Conservation (phyloP, 1,140 invertebrate genomes). For the Lasioglossum albipes region DNA sequence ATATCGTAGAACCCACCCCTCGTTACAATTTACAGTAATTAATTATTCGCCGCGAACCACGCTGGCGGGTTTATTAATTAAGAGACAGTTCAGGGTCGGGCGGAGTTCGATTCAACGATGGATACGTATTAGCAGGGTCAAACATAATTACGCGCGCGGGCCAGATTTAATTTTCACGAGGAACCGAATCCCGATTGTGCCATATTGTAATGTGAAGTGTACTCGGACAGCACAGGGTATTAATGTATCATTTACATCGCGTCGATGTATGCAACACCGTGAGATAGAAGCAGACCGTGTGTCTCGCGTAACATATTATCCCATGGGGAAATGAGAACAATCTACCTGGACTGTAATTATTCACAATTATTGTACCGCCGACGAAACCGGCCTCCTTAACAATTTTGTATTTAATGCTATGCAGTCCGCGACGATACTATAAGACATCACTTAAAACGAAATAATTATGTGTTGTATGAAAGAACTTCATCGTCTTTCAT, state of each 20-base stretch:
- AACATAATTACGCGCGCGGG: conserved; percentile 44
- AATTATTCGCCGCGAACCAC: background rate
- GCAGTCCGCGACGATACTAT: too few relatives aligned
- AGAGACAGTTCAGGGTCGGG: background rate
- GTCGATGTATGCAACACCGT: conserved; percentile 8
- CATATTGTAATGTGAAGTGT: background rate
- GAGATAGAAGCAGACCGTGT: background rate
- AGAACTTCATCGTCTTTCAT: too few relatives aligned
- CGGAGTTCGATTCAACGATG: background rate
- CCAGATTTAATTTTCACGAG: conserved; percentile 36
- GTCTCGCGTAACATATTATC: too few relatives aligned
- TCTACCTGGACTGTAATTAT: background rate
- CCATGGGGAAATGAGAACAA: background rate
- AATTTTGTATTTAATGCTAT: too few relatives aligned
- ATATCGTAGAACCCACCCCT: background rate
- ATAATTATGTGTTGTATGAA: too few relatives aligned
- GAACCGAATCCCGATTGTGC: conserved; percentile 15
- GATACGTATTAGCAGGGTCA: conserved; percentile 21
- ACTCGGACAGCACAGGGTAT: conserved; percentile 7
- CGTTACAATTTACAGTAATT: conserved; percentile 10
- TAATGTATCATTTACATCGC: conserved; percentile 40
- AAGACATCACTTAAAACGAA: too few relatives aligned
- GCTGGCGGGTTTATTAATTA: conserved; percentile 32
- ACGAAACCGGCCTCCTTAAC: background rate
- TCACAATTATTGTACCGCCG: background rate